Evolutionary conservation across 2,113 vertebrate species (phyloP).

Genomic region (Eulacestoma nigropectus): DNA sequence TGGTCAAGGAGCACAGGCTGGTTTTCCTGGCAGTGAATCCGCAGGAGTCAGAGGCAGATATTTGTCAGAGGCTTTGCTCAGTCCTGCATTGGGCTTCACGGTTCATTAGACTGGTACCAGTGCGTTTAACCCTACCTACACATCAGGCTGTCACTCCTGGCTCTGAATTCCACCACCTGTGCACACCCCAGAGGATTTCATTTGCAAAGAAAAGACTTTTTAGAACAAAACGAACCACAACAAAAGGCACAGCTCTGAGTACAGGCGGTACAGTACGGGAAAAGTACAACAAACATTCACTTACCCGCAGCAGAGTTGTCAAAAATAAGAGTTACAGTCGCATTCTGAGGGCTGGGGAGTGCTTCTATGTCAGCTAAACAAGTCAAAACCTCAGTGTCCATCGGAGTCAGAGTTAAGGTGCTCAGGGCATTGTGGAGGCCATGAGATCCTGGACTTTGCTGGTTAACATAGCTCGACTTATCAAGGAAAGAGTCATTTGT

Average conservation of each 20-base stretch:
- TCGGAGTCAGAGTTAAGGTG: slow-evolving; percentile 69
- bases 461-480: slow-evolving; percentile 66
- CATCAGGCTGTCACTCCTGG: background rate
- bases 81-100: background rate
- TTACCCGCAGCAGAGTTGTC: slow-evolving; percentile 61
- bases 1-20: background rate
- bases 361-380: slow-evolving; percentile 78
- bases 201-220: background rate
- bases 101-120: background rate
- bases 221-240: background rate
- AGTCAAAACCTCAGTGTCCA: slow-evolving; percentile 68
- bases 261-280: background rate
- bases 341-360: slow-evolving; percentile 63
- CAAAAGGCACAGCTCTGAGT: background rate
- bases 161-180: background rate
- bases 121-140: background rate
- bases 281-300: slow-evolving; percentile 9
- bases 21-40: background rate
- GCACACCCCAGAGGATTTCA: background rate
- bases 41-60: background rate
- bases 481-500: slow-evolving; percentile 59
- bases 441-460: slow-evolving; percentile 31
- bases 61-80: background rate
- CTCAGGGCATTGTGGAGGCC: slow-evolving; percentile 70
- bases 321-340: slow-evolving; percentile 71